Conservation (phyloP, 2,888 invertebrate genomes). For the Clitarchus hookeri region DNA sequence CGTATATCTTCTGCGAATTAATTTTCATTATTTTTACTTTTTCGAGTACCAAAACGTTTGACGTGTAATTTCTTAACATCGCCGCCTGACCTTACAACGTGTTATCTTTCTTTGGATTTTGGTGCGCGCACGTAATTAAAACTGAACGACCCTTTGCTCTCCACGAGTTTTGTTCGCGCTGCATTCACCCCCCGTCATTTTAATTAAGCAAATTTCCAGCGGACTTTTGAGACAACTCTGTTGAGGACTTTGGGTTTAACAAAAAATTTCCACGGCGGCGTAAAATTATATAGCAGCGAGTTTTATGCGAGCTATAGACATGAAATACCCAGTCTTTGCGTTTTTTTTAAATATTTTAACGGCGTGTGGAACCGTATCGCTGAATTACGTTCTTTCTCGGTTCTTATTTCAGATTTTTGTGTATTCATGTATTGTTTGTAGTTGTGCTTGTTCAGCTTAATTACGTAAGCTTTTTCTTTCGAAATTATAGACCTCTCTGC, state of each 20-base stretch:
- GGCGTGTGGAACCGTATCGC: not conserved
- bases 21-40: no score
- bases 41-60: no score
- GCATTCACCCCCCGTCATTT: not conserved
- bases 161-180: not conserved
- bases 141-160: not conserved
- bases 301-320: not conserved
- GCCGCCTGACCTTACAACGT: not conserved
- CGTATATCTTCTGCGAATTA: no score
- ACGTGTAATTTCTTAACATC: no score
- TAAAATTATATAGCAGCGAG: not conserved
- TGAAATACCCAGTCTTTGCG: not conserved
- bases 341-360: not conserved
- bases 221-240: not conserved
- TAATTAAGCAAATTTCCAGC: not conserved
- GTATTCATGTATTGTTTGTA: not conserved
- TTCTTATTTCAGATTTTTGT: not conserved
- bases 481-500: not conserved
- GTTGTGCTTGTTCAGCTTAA: not conserved
- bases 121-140: not conserved
- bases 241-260: not conserved
- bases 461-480: not conserved
- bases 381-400: not conserved
- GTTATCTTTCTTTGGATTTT: not conserved
- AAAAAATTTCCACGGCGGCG: not conserved